phyloP scores from a whole-genome alignment of 2,797 vertebrate genomes.

The Benthosema pterotum region DNA sequence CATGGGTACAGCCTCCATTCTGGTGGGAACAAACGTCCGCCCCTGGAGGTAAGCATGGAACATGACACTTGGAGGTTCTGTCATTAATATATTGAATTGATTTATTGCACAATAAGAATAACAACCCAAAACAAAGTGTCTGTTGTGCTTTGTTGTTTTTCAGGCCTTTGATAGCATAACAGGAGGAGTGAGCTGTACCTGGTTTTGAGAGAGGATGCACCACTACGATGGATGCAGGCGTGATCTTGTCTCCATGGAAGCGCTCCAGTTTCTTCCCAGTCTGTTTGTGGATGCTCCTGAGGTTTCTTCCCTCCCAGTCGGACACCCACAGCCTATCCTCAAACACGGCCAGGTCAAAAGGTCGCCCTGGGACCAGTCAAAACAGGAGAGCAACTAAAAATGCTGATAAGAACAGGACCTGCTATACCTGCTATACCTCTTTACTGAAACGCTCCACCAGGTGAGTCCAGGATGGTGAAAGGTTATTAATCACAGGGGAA shows the following conservation, averaged over 20 bases:
- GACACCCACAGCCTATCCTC: constrained; percentile 91
- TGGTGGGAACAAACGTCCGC: constrained; percentile 81
- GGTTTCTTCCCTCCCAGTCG: constrained; percentile 81
- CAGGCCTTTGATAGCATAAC: too few relatives aligned
- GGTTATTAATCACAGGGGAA: too few relatives aligned
- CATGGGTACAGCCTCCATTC: constrained; percentile 87
- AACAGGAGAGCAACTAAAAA: background rate
- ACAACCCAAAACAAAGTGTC: too few relatives aligned
- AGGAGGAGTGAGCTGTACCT: constrained; percentile 77
- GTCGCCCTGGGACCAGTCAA: constrained; percentile 76
- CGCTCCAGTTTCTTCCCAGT: constrained; percentile 80
- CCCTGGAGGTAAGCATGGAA: constrained; percentile 62
- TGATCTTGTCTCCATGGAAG: constrained; percentile 84
- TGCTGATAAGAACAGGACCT: background rate
- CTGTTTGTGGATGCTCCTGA: constrained; percentile 87
- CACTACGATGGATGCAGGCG: constrained; percentile 88
- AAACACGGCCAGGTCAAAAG: constrained; percentile 88
- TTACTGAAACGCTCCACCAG: too few relatives aligned
- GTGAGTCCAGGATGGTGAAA: too few relatives aligned
- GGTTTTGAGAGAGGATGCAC: constrained; percentile 93
- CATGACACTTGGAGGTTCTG: background rate
- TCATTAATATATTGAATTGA: background rate
- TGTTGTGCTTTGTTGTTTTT: too few relatives aligned
- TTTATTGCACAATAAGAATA: too few relatives aligned
- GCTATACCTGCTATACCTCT: too few relatives aligned